Evolutionary conservation across 2,113 vertebrate species (phyloP), one percentile per base, ranked within the genome.

Genomic region (Lampris megalopsis): DNA sequence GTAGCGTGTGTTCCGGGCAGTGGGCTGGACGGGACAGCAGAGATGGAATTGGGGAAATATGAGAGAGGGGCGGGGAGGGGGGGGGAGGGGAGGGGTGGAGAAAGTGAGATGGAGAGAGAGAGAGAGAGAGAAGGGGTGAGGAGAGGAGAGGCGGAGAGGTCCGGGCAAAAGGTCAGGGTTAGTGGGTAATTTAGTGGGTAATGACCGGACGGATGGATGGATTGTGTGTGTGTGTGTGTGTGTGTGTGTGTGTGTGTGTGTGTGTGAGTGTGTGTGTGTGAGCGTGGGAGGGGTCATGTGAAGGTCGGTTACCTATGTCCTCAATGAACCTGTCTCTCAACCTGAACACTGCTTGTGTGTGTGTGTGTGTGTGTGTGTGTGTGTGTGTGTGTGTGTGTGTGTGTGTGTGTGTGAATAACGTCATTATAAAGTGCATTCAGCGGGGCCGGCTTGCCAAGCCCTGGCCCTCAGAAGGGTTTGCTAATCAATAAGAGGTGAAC

Each of bases 401-500:
- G 71, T 43, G 79, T 66, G 64, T 60, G 66, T 38, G 61, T 59
- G 71, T 40, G 38, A 43, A 40, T 24, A 37, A 52, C 56, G 58
- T 63, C 36, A 61, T n/a, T n/a, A n/a, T n/a, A n/a, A n/a, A n/a
- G 69, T 69, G 75, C 77, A 56, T 80, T 80, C 87, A 82, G 75
- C 82, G 83, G 63, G 9, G 54, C 52, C 63, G 53, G 11, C n/a
- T n/a, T n/a, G 24, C 71, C 49, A 83, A 75, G 75, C 82, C 80
- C 66, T 71, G 69, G 71, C 81, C 85, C 85, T 85, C 78, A 86
- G 73, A 85, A 77, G 88, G 62, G 77, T 75, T 83, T 86, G 89
- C 83, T 88, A 89, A 89, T 91, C 86, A 88, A 77, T 11, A 66
- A 70, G 71, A 83, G 68, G 73, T 75, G 49, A 73, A 7, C 56